A percentile compares a stretch with the other conserved stretches of the same genome.
Evolutionary conservation across 2,113 vertebrate genomes (phyloP).

Genomic region (Vicugna pacos): DNA sequence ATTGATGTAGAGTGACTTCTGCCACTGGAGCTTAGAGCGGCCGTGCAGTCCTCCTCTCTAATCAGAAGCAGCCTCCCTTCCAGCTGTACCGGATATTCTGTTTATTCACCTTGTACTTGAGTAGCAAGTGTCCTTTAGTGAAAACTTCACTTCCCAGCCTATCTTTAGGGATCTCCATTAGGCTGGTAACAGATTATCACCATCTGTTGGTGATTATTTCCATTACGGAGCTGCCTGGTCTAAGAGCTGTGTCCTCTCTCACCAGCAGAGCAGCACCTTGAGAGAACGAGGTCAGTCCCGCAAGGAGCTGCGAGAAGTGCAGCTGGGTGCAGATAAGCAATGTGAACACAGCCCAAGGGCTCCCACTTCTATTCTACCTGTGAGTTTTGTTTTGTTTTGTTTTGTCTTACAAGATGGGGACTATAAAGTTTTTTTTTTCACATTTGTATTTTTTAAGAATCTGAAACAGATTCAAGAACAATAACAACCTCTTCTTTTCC

Average conservation of each 20-base stretch:
- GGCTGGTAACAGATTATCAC: constrained; percentile 76
- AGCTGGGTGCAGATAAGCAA: background rate
- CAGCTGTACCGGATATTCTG: constrained; percentile 68
- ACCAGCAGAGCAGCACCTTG: constrained; percentile 47
- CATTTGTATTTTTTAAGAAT: background rate
- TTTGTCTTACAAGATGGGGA: background rate
- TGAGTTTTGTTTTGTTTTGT: background rate
- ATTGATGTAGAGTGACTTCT: constrained; percentile 56
- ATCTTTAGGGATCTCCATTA: constrained; percentile 76
- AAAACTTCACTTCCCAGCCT: constrained; percentile 80
- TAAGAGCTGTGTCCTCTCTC: background rate
- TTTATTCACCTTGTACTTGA: constrained; percentile 64
- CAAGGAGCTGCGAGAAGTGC: background rate
- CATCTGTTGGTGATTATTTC: constrained; percentile 66
- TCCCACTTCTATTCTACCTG: background rate
- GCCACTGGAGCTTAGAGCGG: constrained; percentile 48
- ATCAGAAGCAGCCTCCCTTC: constrained; percentile 76
- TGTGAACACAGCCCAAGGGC: background rate
- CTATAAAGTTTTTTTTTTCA: background rate
- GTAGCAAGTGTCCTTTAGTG: constrained; percentile 52
- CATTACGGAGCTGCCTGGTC: constrained; percentile 30
- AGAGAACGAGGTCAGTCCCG: background rate
- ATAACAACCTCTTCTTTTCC: background rate
- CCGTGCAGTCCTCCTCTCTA: constrained; percentile 47
- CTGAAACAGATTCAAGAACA: background rate